phyloP scores from a whole-genome alignment of 2,797 vertebrate genomes.

The Pagetopsis macropterus region DNA sequence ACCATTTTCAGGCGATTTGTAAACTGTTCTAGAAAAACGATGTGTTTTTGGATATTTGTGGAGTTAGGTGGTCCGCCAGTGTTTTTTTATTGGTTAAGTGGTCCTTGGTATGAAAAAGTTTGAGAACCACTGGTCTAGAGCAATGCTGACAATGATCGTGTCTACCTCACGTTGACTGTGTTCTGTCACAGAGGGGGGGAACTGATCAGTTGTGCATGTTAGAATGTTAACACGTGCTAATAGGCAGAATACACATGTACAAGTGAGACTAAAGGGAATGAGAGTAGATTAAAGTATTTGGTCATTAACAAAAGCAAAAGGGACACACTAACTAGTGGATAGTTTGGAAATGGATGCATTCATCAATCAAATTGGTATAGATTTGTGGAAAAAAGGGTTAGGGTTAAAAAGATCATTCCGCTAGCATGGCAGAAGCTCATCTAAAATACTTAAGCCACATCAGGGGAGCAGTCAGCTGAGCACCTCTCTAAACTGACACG shows the following conservation, averaged over 20 bases:
- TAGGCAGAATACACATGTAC: neutral
- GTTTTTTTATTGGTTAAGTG: too few species aligned
- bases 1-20: too few species aligned
- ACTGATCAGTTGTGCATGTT: neutral
- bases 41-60: too few species aligned
- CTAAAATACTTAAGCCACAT: neutral
- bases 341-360: too few species aligned
- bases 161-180: neutral
- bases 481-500: slow-evolving; percentile 8
- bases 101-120: too few species aligned
- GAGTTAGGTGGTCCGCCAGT: too few species aligned
- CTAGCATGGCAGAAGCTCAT: neutral
- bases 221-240: neutral
- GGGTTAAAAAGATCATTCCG: neutral
- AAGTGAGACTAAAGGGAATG: neutral
- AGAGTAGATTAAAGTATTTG: neutral
- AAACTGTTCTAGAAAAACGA: too few species aligned
- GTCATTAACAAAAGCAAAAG: neutral
- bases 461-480: neutral
- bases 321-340: neutral
- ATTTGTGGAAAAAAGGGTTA: neutral
- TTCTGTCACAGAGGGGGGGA: neutral
- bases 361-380: neutral
- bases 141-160: neutral
- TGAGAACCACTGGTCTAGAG: too few species aligned